These are phyloP conservation scores for Protomyctophum bolini DNA, from an alignment of 2,113 vertebrate genomes.

Conservation along the genomic window DNA sequence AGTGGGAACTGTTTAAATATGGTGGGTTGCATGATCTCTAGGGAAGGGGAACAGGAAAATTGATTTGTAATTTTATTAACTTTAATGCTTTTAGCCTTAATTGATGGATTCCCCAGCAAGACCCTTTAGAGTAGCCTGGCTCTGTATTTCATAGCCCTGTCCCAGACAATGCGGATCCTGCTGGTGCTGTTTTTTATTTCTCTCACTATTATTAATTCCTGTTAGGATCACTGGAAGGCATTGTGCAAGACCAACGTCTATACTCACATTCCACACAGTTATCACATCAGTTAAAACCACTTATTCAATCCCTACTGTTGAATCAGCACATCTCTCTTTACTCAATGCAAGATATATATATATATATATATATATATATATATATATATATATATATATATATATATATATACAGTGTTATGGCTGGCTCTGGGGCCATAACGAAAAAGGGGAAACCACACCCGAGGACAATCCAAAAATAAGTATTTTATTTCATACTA, in stretches of 20 bases:
- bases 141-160: not conserved
- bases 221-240: constrained; percentile 7
- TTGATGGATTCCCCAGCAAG: not conserved
- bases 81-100: constrained; percentile 14
- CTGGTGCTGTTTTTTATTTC: not conserved
- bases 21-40: not conserved
- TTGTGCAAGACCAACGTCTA: not conserved
- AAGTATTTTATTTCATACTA: too few relatives aligned
- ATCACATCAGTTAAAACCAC: constrained; percentile 2
- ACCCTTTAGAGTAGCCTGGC: not conserved
- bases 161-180: not conserved
- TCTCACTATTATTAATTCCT: not conserved
- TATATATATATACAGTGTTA: too few relatives aligned
- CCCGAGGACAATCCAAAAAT: too few relatives aligned
- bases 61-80: constrained; percentile 5
- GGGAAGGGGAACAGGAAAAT: not conserved
- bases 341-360: not conserved
- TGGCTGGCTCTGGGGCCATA: too few relatives aligned
- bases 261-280: not conserved
- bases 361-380: too few relatives aligned
- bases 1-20: not conserved
- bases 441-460: too few relatives aligned
- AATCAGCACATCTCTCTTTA: not conserved
- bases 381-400: too few relatives aligned
- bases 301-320: not conserved